Percentiles rank a stretch among this genome's conserved stretches.
Evolutionary conservation across 1,140 invertebrate species (phyloP).

Genomic region (Heliconius melpomene): DNA sequence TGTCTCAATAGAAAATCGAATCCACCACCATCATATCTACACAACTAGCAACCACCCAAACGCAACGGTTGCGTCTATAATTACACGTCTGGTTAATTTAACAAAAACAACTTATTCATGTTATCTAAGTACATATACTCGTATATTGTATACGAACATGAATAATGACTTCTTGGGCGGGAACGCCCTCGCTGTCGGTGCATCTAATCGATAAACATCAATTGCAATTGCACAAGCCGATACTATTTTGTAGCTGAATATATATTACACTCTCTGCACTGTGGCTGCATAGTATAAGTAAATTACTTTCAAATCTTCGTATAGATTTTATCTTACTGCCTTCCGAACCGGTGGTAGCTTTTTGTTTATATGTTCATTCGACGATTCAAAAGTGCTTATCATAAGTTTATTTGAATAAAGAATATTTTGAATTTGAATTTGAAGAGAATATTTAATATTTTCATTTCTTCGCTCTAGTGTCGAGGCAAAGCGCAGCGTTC

Average conservation of each 20-base stretch:
- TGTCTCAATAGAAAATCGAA: neutral
- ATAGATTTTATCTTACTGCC: too few species aligned
- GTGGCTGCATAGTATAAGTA: too few species aligned
- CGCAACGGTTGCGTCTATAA: neutral
- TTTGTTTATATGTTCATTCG: too few species aligned
- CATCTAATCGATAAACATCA: constrained; percentile 68
- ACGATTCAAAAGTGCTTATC: too few species aligned
- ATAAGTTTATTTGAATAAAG: too few species aligned
- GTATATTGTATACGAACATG: constrained; percentile 14
- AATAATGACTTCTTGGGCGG: constrained; percentile 29
- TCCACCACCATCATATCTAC: neutral
- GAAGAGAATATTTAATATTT: too few species aligned
- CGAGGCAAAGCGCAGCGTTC: too few species aligned
- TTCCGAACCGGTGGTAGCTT: too few species aligned
- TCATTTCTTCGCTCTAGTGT: too few species aligned
- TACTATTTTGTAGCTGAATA: constrained; percentile 7
- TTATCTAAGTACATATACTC: neutral
- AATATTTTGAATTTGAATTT: too few species aligned
- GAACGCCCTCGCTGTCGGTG: constrained; percentile 47
- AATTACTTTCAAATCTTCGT: too few species aligned
- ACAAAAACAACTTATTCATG: constrained; percentile 12
- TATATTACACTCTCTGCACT: constrained; percentile 21
- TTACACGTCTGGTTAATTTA: neutral
- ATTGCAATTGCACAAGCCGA: constrained; percentile 32
- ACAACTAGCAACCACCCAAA: neutral